A percentile compares a stretch with the other conserved stretches of the same genome.
Conservation (phyloP, 2,888 invertebrate genomes). For the Muscina levida region DNA sequence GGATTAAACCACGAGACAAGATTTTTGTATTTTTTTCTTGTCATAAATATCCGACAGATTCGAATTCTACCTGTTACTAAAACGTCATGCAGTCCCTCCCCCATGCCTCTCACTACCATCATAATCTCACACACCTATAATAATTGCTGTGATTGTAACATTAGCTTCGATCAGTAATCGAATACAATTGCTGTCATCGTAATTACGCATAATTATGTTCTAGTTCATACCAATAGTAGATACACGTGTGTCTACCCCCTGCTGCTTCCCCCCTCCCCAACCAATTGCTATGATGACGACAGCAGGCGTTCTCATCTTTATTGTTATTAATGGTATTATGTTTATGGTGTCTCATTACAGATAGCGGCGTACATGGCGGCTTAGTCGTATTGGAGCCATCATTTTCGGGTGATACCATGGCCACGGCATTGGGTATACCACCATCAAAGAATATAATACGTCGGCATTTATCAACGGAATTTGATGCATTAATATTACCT, state of each 20-base stretch:
- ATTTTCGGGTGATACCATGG: conserved; percentile 96
- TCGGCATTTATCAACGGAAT: conserved; percentile 93
- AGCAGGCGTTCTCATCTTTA: conserved; percentile 7
- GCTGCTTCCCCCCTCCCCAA: not conserved
- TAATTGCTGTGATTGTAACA: not conserved
- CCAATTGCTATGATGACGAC: too few relatives aligned
- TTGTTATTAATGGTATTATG: not conserved
- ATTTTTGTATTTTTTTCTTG: too few relatives aligned
- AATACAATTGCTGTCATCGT: conserved; percentile 30
- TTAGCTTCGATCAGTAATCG: conserved; percentile 9
- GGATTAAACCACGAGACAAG: too few relatives aligned
- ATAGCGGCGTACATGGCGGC: conserved; percentile 97
- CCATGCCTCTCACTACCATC: too few relatives aligned
- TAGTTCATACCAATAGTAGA: not conserved
- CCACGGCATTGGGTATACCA: conserved; percentile 94
- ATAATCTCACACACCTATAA: not conserved
- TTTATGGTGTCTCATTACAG: conserved; percentile 80
- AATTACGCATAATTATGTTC: conserved; percentile 33
- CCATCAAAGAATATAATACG: conserved; percentile 95
- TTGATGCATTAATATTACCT: conserved; percentile 93
- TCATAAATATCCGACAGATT: too few relatives aligned
- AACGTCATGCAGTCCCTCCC: not conserved
- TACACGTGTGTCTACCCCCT: not conserved
- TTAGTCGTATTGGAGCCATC: conserved; percentile 95
- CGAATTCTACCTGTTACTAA: too few relatives aligned